Conservation (phyloP, 2,113 vertebrate species). For the Abramis brama region DNA sequence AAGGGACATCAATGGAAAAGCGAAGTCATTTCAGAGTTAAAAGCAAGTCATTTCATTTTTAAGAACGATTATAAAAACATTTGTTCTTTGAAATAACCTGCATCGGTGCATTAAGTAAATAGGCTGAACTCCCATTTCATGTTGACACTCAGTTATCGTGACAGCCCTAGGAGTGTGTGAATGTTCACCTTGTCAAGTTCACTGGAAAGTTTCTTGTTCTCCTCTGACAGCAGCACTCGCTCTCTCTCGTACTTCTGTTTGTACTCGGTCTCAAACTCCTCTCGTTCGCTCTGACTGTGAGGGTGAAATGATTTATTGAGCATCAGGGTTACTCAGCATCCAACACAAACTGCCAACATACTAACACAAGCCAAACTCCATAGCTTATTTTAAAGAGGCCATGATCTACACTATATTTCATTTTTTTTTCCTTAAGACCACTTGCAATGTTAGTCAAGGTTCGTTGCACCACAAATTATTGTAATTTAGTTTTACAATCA, state of each 20-base stretch:
- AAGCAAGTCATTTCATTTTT: background rate
- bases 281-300: slow-evolving; percentile 90
- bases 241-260: slow-evolving; percentile 96
- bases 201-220: slow-evolving; percentile 93
- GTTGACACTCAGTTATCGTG: background rate
- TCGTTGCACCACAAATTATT: background rate
- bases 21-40: background rate
- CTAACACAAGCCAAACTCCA: background rate
- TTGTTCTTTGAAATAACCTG: background rate
- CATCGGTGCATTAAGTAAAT: background rate
- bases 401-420: background rate
- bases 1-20: background rate
- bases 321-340: background rate
- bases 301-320: background rate
- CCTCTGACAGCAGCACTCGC: slow-evolving; percentile 84
- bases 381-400: background rate
- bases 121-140: background rate
- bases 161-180: background rate
- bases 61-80: background rate
- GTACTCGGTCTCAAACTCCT: slow-evolving; percentile 92
- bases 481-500: background rate
- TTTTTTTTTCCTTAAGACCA: background rate
- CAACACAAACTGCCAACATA: background rate
- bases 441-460: background rate
- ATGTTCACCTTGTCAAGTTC: slow-evolving; percentile 86